phyloP scores from a whole-genome alignment of 2,113 vertebrate species.

The Lycocorax pyrrhopterus region DNA sequence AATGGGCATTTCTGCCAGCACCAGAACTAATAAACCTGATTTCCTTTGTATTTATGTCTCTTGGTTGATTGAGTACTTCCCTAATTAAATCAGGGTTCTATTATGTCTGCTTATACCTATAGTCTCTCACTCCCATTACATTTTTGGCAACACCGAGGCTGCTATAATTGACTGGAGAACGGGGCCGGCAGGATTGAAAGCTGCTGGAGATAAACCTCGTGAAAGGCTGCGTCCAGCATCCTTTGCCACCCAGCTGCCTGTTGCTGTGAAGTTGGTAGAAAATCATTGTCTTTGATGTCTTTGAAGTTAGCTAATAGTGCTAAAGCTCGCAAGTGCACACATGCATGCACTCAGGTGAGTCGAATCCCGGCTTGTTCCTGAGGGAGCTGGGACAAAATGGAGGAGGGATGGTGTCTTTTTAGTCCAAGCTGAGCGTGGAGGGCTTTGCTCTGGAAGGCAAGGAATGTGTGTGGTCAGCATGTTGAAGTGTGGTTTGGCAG shows the following conservation, averaged over 20 bases:
- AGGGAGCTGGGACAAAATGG: background rate
- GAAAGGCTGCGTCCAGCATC: background rate
- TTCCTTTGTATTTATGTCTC: conserved; percentile 46
- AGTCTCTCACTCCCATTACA: conserved; percentile 1
- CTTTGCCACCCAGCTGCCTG: background rate
- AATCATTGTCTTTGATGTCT: background rate
- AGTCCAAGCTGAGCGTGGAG: background rate
- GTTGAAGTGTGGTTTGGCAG: background rate
- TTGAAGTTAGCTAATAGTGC: background rate
- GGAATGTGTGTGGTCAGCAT: background rate
- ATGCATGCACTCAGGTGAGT: background rate
- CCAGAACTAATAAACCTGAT: conserved; percentile 48
- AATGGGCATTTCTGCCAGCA: conserved; percentile 19
- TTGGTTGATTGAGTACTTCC: conserved; percentile 44
- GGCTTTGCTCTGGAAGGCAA: background rate
- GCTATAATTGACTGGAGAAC: conserved; percentile 16
- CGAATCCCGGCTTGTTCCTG: fast-evolving
- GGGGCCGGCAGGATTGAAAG: background rate
- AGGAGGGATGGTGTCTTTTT: background rate
- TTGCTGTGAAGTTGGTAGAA: background rate
- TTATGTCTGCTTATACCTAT: conserved; percentile 48
- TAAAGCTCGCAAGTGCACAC: background rate
- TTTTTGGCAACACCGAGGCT: background rate
- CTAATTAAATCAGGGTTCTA: conserved; percentile 56
- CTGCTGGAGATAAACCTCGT: background rate